Percentiles rank a stretch among this genome's conserved stretches.
phyloP scores from a whole-genome alignment of 2,888 invertebrate species.

The Crioceris asparagi region DNA sequence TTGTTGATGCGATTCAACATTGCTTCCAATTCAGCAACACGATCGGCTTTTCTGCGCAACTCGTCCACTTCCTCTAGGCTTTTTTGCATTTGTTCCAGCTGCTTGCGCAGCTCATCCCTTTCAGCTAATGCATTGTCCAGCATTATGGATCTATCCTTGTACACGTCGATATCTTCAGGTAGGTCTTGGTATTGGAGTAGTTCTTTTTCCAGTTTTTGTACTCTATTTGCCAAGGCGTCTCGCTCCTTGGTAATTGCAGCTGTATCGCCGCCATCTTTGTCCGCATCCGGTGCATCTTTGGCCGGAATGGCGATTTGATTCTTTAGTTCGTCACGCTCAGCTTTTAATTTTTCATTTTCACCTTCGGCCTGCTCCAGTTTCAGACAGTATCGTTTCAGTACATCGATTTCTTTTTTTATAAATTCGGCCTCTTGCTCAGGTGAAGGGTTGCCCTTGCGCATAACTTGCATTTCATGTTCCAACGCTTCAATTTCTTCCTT shows the following conservation, averaged over 20 bases:
- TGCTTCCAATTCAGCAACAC: conserved; percentile 20
- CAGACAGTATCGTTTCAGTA: conserved; percentile 29
- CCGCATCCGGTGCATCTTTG: conserved; percentile 6
- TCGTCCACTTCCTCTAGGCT: conserved; percentile 21
- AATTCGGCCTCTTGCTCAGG: conserved; percentile 29
- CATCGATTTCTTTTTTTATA: conserved; percentile 28
- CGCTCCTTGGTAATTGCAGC: conserved; percentile 23
- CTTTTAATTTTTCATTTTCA: conserved; percentile 29
- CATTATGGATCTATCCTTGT: conserved; percentile 23
- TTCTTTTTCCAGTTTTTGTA: conserved; percentile 25
- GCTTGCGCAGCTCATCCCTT: conserved; percentile 25
- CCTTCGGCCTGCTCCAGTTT: conserved; percentile 28
- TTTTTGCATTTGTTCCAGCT: conserved; percentile 20
- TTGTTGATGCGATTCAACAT: conserved; percentile 14
- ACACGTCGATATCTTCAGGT: conserved; percentile 25
- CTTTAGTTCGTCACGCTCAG: conserved; percentile 13
- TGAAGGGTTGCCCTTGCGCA: conserved; percentile 23
- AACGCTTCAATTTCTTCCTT: conserved; percentile 24
- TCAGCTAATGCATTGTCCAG: conserved; percentile 27
- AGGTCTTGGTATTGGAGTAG: conserved; percentile 22
- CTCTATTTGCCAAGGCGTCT: conserved; percentile 23
- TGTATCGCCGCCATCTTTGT: conserved; percentile 3
- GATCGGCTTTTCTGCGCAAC: conserved; percentile 20
- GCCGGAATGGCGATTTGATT: too few relatives aligned
- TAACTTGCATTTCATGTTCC: conserved; percentile 27